Evolutionary conservation across 2,888 invertebrate species (phyloP).

Genomic region (Ypsolopha sequella): DNA sequence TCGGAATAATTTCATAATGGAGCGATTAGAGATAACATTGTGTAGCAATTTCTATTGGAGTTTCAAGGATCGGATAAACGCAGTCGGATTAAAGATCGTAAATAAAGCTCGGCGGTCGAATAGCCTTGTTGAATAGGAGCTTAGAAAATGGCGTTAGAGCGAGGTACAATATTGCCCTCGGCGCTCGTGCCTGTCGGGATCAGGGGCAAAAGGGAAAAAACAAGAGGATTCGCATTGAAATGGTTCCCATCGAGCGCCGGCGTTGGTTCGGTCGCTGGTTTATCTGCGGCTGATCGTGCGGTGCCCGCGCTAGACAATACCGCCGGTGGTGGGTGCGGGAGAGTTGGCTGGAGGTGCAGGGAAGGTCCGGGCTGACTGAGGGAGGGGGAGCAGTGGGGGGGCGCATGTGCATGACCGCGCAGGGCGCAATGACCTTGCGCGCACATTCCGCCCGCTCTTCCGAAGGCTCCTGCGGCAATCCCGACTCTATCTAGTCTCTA

Average conservation of each 20-base stretch:
- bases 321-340: slow-evolving; percentile 28
- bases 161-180: slow-evolving; percentile 42
- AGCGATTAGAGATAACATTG: slow-evolving; percentile 7
- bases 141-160: slow-evolving; percentile 57
- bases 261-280: slow-evolving; percentile 41
- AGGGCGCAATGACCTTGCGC: slow-evolving; percentile 70
- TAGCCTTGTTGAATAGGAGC: slow-evolving; percentile 31
- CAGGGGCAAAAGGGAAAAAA: slow-evolving; percentile 36
- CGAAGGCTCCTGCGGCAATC: slow-evolving; percentile 49
- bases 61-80: slow-evolving; percentile 27
- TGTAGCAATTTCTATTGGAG: slow-evolving; percentile 3
- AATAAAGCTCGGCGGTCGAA: slow-evolving; percentile 42
- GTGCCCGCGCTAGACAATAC: slow-evolving; percentile 47
- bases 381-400: slow-evolving; percentile 20
- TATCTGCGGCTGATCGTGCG: slow-evolving; percentile 55
- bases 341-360: slow-evolving; percentile 16
- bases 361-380: slow-evolving; percentile 14
- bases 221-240: slow-evolving; percentile 55
- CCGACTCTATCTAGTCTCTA: slow-evolving; percentile 40
- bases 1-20: neutral
- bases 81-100: slow-evolving; percentile 40
- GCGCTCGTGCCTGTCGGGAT: slow-evolving; percentile 39
- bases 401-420: slow-evolving; percentile 66
- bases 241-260: slow-evolving; percentile 52
- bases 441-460: slow-evolving; percentile 57